These are phyloP conservation scores for Plagodis dolabraria DNA, from an alignment of 2,888 invertebrate species.

Conservation along the genomic window DNA sequence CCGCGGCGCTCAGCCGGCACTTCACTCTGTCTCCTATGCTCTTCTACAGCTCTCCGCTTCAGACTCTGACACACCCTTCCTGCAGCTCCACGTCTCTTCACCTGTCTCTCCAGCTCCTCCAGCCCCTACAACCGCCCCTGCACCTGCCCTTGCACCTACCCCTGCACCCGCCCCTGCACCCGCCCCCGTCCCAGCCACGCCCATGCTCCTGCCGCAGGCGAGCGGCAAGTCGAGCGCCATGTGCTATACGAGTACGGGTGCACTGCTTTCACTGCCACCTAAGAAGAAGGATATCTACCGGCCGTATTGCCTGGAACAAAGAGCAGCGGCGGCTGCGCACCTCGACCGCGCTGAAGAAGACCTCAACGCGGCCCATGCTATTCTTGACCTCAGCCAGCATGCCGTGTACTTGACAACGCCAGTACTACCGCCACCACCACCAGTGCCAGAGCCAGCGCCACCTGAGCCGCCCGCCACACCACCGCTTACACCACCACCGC, in stretches of 20 bases:
- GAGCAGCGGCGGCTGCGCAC: constrained; percentile 74
- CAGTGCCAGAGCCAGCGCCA: constrained; percentile 45
- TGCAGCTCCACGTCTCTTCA: constrained; percentile 78
- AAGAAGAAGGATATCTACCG: constrained; percentile 96
- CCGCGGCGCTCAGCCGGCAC: constrained; percentile 69
- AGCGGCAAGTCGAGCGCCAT: constrained; percentile 90
- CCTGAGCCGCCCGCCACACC: constrained; percentile 42
- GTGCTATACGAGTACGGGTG: constrained; percentile 94
- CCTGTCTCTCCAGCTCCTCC: constrained; percentile 80
- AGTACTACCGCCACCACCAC: constrained; percentile 52
- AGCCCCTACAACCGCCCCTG: constrained; percentile 1
- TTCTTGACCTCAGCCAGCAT: constrained; percentile 94
- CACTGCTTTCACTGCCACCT: constrained; percentile 92
- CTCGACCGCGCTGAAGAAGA: constrained; percentile 90
- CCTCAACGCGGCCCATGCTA: constrained; percentile 94
- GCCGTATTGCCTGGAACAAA: constrained; percentile 92
- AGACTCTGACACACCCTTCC: constrained; percentile 70
- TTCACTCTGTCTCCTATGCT: constrained; percentile 78
- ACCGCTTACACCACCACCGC: constrained; percentile 45
- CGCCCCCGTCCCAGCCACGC: constrained; percentile 1
- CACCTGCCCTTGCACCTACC: constrained; percentile 10
- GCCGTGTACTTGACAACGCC: constrained; percentile 89
- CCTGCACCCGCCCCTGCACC: constrained; percentile 60
- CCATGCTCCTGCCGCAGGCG: constrained; percentile 61
- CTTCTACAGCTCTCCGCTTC: constrained; percentile 79